Evolutionary conservation across 2,888 invertebrate genomes (phyloP).

Genomic region (Itoplectis maculator): DNA sequence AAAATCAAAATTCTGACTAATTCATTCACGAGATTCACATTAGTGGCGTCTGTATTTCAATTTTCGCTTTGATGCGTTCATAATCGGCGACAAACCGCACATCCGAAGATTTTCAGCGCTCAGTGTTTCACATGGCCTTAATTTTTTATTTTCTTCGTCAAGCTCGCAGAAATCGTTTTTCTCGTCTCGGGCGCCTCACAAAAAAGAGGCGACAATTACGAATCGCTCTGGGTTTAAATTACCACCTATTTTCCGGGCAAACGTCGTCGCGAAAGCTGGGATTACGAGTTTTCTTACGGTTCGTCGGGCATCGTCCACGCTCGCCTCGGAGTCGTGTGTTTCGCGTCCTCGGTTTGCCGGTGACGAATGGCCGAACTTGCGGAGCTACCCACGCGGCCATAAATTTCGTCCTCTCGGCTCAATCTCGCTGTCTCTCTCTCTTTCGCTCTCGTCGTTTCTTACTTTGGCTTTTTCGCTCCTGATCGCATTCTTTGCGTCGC

Average conservation of each 20-base stretch:
- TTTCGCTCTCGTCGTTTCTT: conserved; percentile 20
- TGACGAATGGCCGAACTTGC: conserved; percentile 67
- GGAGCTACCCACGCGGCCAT: conserved; percentile 58
- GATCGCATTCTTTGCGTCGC: conserved; percentile 56
- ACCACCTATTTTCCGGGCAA: conserved; percentile 56
- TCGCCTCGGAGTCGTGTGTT: conserved; percentile 44
- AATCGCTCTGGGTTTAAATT: conserved; percentile 58
- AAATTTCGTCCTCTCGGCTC: conserved; percentile 56
- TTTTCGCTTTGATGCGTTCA: too few species aligned
- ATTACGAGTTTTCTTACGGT: conserved; percentile 67
- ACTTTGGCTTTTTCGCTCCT: background rate
- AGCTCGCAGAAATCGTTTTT: too few species aligned
- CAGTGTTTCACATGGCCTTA: too few species aligned
- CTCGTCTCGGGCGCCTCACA: too few species aligned
- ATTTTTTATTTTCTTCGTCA: too few species aligned
- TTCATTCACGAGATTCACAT: too few species aligned
- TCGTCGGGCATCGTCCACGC: conserved; percentile 62
- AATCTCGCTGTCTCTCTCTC: conserved; percentile 25
- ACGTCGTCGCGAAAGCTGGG: conserved; percentile 42
- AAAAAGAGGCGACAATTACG: background rate
- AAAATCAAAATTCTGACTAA: too few species aligned
- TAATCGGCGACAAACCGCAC: too few species aligned
- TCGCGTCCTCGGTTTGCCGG: conserved; percentile 36
- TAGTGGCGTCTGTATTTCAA: too few species aligned
- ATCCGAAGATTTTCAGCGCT: too few species aligned